Base-by-base conservation (phyloP, 2,888 invertebrate genomes). In the Allophyes oxyacanthae region DNA sequence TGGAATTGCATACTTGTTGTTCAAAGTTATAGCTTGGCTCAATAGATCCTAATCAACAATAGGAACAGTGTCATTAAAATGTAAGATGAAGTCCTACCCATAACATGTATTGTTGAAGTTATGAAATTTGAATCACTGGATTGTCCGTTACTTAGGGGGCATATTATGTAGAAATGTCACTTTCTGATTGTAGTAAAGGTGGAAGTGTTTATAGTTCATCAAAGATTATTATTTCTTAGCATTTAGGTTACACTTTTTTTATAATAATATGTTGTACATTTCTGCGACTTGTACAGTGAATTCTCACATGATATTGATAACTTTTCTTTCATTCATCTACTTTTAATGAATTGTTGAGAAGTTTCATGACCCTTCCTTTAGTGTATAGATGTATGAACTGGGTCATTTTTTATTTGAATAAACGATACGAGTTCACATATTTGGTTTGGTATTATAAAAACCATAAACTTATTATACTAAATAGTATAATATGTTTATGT, bases 1-100 rank as follows among this genome's bases (percentile, higher is more conserved):
- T 75, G 97, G 98, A 26, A 95, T 98, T 77, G 97, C 98, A 28
- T 98, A 98, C 88, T 95, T 98, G 86, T 92, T 98, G 72, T 94
- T 98, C 74, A 98, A 98, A 94, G 95, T 97, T 48, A 96, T 98
- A 72, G 95, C 97, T 77, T 98, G 98, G 98, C 94, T 98, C 55
- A 93, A 94, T 83, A 87, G 94, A 80, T 90, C 92, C 78, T 94
- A 94, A 90, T 77, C 65, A 59, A 72, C 54, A 66, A 68, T 75
- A 78, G 74, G 70, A 76, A 71, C 77, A 75, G 79, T 67, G 67
- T 78, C 83, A 77, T 80, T 85, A 82, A 83, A 83, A 79, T 82
- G 71, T 91, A 90, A 90, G 89, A 87, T 89, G 88, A 88, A 89
- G 82, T 85, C 85, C 73, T 61, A 64, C 77, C 78, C 80, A 83